Conservation (phyloP, 2,113 vertebrate species). For the Brevimyrus niger region DNA sequence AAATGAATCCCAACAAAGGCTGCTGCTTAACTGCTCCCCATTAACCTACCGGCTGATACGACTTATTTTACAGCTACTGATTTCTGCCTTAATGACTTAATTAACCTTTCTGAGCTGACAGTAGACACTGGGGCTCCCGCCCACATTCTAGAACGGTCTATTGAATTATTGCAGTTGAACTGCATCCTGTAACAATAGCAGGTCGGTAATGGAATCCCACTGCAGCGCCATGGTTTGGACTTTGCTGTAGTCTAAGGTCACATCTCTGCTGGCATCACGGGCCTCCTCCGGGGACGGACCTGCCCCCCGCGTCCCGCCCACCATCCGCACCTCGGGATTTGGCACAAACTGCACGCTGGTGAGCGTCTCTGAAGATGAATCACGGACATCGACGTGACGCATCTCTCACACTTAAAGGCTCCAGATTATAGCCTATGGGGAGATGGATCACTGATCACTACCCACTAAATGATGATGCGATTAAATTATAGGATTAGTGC, state of each 20-base stretch:
- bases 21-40: background rate
- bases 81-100: background rate
- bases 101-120: background rate
- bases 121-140: background rate
- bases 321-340: background rate
- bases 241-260: background rate
- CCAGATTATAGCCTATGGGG: background rate
- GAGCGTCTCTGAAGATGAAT: background rate
- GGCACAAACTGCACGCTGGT: background rate
- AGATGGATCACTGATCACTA: background rate
- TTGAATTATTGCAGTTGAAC: background rate
- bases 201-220: background rate
- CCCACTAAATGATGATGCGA: background rate
- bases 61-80: background rate
- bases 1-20: background rate
- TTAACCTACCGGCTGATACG: background rate
- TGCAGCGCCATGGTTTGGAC: background rate
- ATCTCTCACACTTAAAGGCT: background rate
- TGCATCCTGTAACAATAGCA: background rate
- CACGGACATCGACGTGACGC: background rate
- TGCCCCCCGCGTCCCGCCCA: background rate
- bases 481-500: conserved; percentile 3
- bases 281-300: background rate
- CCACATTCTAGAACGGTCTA: background rate
- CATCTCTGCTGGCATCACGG: background rate